phyloP scores from a whole-genome alignment of 2,888 invertebrate genomes.

The Augiades crinisus region DNA sequence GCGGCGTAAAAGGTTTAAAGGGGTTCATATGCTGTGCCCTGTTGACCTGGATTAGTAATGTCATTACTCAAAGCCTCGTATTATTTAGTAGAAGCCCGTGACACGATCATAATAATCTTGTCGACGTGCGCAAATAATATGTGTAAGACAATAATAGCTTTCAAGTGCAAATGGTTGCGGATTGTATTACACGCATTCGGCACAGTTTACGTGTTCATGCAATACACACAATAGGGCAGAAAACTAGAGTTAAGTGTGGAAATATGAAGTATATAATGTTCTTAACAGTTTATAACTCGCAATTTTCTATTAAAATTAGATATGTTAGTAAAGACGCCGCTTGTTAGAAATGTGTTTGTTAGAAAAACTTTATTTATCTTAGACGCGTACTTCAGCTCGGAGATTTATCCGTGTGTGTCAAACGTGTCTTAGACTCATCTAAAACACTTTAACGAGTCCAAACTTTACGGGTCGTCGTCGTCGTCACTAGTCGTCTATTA shows the following conservation, averaged over 20 bases:
- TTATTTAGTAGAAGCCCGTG: constrained; percentile 23
- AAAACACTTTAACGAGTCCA: no score
- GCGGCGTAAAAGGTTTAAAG: constrained; percentile 3
- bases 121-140: constrained; percentile 16
- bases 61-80: constrained; percentile 20
- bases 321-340: no score
- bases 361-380: no score
- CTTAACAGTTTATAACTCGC: neutral
- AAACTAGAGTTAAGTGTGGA: no score
- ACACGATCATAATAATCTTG: constrained; percentile 15
- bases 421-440: no score
- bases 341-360: no score
- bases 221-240: no score
- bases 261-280: neutral
- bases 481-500: no score
- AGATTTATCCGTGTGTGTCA: no score
- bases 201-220: constrained; percentile 7
- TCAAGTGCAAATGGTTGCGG: constrained; percentile 16
- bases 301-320: no score
- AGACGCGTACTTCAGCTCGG: no score
- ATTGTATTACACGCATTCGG: constrained; percentile 9
- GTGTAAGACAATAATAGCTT: constrained; percentile 20
- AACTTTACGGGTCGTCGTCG: no score
- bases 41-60: constrained; percentile 23
- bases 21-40: constrained; percentile 5